Evolutionary conservation across 2,797 vertebrate species (phyloP), one percentile per base, ranked within the genome.

Genomic region (Labeo calbasu): DNA sequence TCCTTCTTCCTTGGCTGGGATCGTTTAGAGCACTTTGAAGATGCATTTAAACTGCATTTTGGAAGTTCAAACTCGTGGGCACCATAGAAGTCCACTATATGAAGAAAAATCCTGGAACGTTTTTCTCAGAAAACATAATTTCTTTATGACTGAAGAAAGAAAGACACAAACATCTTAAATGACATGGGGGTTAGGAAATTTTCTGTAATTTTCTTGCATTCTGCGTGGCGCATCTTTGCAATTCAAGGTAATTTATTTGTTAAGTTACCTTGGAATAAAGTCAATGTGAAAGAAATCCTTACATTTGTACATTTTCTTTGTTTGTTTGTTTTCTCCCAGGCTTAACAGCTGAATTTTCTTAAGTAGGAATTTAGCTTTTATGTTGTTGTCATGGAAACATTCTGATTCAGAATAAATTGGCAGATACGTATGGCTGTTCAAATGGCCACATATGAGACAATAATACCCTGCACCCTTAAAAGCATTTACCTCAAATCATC

Each of bases 311-410:
- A 46, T 48, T 6, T n/a, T 63, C 40, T 28, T 2, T 17, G 76
- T 63, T 63, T 77, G 23, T 78, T 77, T 77, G 43, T 79, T 79
- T 79, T 48, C 43, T 48, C 48, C 9, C 17, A 21, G 10, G 28
- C 77, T 63, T 23, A 11, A 23, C 36, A 43, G 8, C 53, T 57
- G 73, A 23, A 23, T 76, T 57, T 40, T 14, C 70, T 59, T 43
- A 65, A 79, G 25, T 65, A 65, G 53, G 46, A 79, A 65, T 79
- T 68, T 79, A 23, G 77, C 63, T 79, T 50, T 68, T 28, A 32
- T 66, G 77, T 51, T 53, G 77, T 79, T 79, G 77, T 79, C 77
- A 79, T 79, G 77, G 77, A 79, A 79, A 79, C 77, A 68, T 79
- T 68, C 28, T 14, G 63, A 79, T 68, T 66, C 63, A 68, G 32